Conservation (phyloP, 2,113 vertebrate genomes). For the Vulpes vulpes region DNA sequence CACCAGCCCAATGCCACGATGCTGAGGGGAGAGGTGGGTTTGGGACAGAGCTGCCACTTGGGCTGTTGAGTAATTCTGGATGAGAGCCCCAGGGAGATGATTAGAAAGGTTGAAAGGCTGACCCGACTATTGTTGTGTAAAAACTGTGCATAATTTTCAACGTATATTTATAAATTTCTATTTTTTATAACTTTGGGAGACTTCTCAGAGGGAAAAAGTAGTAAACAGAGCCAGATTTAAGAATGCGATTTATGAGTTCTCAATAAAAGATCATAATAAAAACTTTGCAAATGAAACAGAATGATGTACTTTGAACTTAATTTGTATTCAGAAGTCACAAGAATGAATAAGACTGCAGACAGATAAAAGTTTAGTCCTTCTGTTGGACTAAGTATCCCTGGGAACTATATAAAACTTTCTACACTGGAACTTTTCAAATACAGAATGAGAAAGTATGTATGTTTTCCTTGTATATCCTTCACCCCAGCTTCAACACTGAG, state of each 20-base stretch:
- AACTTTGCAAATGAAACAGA: slow-evolving; percentile 32
- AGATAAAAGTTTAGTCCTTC: background rate
- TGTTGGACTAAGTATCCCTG: background rate
- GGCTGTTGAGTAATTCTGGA: background rate
- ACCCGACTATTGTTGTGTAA: background rate
- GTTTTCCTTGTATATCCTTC: background rate
- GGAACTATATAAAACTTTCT: background rate
- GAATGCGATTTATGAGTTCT: slow-evolving; percentile 20
- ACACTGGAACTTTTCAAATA: background rate
- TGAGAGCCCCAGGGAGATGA: background rate
- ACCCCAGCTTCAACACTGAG: background rate
- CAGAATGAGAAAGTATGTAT: background rate
- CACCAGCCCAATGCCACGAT: accelerated
- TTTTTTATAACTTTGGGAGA: slow-evolving; percentile 75
- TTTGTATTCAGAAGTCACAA: background rate
- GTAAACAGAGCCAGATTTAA: slow-evolving; percentile 3
- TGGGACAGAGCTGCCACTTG: background rate
- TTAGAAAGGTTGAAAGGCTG: background rate
- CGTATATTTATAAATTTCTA: slow-evolving; percentile 72
- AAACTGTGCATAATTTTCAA: background rate
- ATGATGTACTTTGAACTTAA: background rate
- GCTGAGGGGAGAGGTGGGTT: background rate
- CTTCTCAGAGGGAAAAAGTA: background rate
- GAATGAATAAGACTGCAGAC: background rate
- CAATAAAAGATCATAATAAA: slow-evolving; percentile 69